These are phyloP conservation scores for Elysia crispata DNA, from an alignment of 2,888 invertebrate species.

Conservation along the genomic window DNA sequence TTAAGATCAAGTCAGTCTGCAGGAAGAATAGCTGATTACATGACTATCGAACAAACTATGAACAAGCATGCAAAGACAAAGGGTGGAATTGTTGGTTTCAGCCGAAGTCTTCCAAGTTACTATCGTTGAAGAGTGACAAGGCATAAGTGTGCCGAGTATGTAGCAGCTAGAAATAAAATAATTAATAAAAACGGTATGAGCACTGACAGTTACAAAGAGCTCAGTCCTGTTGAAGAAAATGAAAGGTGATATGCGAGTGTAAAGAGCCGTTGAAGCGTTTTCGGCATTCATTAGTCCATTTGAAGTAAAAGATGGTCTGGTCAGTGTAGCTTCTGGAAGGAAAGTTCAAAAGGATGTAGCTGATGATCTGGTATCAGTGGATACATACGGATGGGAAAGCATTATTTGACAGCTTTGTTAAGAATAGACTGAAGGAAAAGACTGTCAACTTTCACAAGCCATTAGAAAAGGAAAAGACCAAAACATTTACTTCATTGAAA, in stretches of 20 bases:
- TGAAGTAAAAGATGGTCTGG: neutral
- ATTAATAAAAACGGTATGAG: neutral
- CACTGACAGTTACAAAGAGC: neutral
- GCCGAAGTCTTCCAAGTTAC: neutral
- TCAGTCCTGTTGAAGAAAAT: neutral
- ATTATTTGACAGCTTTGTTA: neutral
- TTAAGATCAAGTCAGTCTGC: no score
- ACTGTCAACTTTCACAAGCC: neutral
- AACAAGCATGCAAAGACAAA: no score
- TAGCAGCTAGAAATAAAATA: neutral
- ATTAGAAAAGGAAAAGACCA: neutral
- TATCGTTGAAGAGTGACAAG: conserved; percentile 1
- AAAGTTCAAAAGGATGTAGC: neutral
- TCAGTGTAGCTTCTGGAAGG: neutral
- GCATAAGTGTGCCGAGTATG: neutral
- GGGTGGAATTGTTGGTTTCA: conserved; percentile 10
- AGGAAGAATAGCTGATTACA: no score
- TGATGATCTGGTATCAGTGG: neutral
- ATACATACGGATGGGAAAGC: neutral
- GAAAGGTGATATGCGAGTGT: neutral
- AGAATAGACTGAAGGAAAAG: neutral
- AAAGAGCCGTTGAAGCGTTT: neutral
- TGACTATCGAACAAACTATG: no score
- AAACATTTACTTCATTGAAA: neutral
- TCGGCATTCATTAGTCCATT: neutral